Base-by-base conservation (phyloP, 2,888 invertebrate genomes). In the Ptychoptera albimana region DNA sequence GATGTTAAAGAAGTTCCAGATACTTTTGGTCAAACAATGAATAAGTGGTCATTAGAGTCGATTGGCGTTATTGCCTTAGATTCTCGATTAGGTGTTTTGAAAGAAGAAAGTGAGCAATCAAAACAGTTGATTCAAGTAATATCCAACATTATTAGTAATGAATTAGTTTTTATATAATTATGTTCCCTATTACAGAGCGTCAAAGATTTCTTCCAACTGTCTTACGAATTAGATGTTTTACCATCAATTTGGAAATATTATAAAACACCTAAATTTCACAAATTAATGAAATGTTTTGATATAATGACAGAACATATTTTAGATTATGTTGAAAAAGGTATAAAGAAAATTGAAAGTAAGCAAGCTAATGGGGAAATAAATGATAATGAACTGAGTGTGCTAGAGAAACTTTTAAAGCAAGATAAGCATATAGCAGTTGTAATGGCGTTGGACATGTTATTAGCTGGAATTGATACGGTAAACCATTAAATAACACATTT, bases 401-500 rank as follows among this genome's bases (percentile, higher is more conserved):
- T 76, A 46, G 69, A 74, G 51, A 66, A 67, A 47, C 52, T 77
- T 34, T 53, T 72, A n/a, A 58, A 60, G 37, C 60, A 67, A 10
- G 68, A 73, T 54, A 61, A 66, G 39, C 60, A 65, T 45, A 55
- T 70, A 4, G 75, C 74, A 0, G 50, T 66, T 8, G 62, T 70
- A 4, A 74, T 73, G 70, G 70, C 71, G 1, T 57, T 70, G 48
- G 76, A 77, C 52, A 68, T 74, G 66, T 48, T 77, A n/a, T 60
- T 70, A 23, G 75, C 72, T 10, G 76, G 75, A 29, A 66, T 76
- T 13, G 76, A 77, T 56, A 73, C 73, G 47, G 75, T 79, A 58
- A 66, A 60, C n/a, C 16, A 11, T 15, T 16, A 30, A 23, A 42
- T 15, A 32, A 42, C n/a, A n/a, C n/a, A n/a, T n/a, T n/a, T 16